Base-by-base conservation (phyloP, 2,113 vertebrate species). In the Asarcornis scutulata region DNA sequence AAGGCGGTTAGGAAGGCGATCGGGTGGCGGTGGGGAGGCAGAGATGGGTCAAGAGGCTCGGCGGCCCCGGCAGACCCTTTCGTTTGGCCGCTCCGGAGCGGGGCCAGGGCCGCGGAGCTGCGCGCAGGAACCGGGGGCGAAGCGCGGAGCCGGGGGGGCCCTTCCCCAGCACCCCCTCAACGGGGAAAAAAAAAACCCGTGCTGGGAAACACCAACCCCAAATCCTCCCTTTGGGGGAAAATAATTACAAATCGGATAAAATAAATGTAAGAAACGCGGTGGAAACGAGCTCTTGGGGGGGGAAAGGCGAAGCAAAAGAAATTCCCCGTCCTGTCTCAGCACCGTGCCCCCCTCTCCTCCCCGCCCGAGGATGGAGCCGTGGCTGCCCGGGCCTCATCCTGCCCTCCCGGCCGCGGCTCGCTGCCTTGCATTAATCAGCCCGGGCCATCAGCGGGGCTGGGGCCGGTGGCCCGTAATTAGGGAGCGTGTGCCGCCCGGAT, bases 401-500 rank as follows among this genome's bases (percentile, higher is more conserved):
- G 46, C 96, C 96, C 96, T 90, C 95, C 93, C 80, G 76, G 91
- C 68, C 82, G 95, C 96, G 97, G 97, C 97, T 98, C 97, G 97
- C 98, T 98, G 98, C 98, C 97, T 98, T 97, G 98, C 98, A 98
- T 99, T 97, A 98, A 98, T 98, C 98, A 98, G 96, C 94, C 96
- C 97, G 97, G 98, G 98, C 97, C 97, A 98, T 98, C 97, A 90
- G 97, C 97, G 86, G 97, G 97, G 97, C 98, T 95, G 98, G 95
- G 98, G 97, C 96, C 97, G 96, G 96, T 97, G 98, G 98, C 97
- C 98, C 98, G 98, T 99, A 98, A 98, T 98, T 98, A 98, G 97
- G 98, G 98, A 98, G 97, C 99, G 98, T 99, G 98, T 98, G 99
- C 98, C 98, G 98, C 98, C 97, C 98, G 98, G 98, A 99, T 99